A percentile compares a stretch with the other conserved stretches of the same genome.
phyloP scores from a whole-genome alignment of 1,140 invertebrate genomes.

The Formica selysi region DNA sequence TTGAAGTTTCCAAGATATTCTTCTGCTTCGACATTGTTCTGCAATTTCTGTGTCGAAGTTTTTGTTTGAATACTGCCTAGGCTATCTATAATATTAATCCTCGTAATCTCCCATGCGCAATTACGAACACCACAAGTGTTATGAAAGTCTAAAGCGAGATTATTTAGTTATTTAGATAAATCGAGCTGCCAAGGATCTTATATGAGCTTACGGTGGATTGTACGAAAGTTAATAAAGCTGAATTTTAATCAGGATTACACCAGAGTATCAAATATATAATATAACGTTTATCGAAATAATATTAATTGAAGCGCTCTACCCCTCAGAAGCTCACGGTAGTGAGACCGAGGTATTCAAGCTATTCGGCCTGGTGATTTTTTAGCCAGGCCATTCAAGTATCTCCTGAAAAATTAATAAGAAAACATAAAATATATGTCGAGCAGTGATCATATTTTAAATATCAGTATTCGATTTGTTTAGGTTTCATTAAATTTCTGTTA shows the following conservation, averaged over 20 bases:
- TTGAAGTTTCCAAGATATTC: slow-evolving; percentile 14
- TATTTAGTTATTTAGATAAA: slow-evolving; percentile 13
- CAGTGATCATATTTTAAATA: too few species aligned
- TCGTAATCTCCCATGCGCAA: neutral
- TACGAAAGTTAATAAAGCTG: neutral
- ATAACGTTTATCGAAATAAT: neutral
- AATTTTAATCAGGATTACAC: slow-evolving; percentile 6
- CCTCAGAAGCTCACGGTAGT: too few species aligned
- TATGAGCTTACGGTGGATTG: neutral
- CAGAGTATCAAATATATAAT: neutral
- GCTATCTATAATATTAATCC: slow-evolving; percentile 16
- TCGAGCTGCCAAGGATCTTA: neutral
- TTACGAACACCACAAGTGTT: slow-evolving; percentile 14
- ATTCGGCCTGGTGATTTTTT: too few species aligned
- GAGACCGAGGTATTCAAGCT: too few species aligned
- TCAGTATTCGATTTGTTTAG: too few species aligned
- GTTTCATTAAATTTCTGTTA: too few species aligned
- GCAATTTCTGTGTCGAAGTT: slow-evolving; percentile 4
- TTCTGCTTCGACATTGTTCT: neutral
- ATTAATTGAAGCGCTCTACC: neutral
- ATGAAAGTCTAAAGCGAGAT: neutral
- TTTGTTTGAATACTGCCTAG: neutral
- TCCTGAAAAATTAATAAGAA: too few species aligned
- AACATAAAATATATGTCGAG: too few species aligned
- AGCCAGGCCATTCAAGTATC: too few species aligned